Conservation (phyloP, 2,888 invertebrate species). For the Troilus luridus region DNA sequence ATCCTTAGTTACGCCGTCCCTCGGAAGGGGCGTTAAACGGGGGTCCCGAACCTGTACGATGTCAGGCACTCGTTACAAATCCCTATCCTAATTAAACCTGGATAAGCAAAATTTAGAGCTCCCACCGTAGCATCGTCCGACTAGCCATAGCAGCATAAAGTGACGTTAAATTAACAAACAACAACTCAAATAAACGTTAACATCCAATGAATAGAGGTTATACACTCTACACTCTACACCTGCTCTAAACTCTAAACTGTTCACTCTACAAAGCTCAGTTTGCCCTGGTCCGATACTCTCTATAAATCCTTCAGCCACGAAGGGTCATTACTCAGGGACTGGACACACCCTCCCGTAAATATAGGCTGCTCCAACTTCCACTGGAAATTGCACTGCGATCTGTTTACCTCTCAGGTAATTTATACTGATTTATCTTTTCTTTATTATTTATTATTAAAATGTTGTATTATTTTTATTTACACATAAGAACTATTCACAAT, state of each 20-base stretch:
- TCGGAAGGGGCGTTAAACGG: no score
- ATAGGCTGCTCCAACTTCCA: neutral
- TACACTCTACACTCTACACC: neutral
- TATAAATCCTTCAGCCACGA: constrained; percentile 11
- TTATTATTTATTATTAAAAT: neutral
- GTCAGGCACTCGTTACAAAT: no score
- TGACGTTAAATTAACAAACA: no score
- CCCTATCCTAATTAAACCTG: no score
- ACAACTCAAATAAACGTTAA: neutral
- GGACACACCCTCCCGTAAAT: neutral
- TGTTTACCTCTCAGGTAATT: neutral
- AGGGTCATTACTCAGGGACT: neutral
- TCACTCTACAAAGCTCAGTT: neutral
- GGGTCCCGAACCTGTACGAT: no score
- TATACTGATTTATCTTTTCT: neutral
- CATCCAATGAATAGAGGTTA: neutral
- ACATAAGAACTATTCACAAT: no score
- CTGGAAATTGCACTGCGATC: neutral
- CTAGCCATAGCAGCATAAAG: no score
- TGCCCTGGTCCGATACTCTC: neutral
- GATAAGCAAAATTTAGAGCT: no score
- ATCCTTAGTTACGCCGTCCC: no score
- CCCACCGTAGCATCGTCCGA: no score
- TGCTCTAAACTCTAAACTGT: neutral
- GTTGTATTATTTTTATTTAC: no score